phyloP scores from a whole-genome alignment of 1,140 invertebrate species.

The Battus philenor region DNA sequence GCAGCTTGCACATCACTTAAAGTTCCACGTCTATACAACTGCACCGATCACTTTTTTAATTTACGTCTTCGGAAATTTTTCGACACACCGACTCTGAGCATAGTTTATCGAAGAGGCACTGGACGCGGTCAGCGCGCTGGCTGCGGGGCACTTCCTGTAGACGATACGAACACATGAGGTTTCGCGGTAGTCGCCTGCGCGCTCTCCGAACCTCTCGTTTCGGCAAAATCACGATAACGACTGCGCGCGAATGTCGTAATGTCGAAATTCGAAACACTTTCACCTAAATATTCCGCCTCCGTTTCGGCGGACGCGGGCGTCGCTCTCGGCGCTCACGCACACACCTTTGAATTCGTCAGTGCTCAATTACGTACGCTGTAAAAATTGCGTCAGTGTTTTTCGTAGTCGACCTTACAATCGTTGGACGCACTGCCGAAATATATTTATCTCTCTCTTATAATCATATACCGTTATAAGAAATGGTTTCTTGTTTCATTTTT shows the following conservation, averaged over 20 bases:
- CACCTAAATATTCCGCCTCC: slow-evolving; percentile 75
- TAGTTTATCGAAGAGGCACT: slow-evolving; percentile 59
- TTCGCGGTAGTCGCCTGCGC: slow-evolving; percentile 41
- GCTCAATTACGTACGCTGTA: slow-evolving; percentile 71
- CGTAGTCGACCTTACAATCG: slow-evolving; percentile 64
- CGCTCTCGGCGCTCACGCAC: slow-evolving; percentile 73
- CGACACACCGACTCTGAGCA: slow-evolving; percentile 63
- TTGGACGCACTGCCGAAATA: slow-evolving; percentile 62
- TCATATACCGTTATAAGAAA: slow-evolving; percentile 55
- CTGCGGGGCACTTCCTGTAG: slow-evolving; percentile 57
- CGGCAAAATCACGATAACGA: slow-evolving; percentile 75
- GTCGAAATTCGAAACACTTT: slow-evolving; percentile 76
- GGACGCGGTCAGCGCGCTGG: slow-evolving; percentile 49
- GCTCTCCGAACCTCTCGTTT: slow-evolving; percentile 67
- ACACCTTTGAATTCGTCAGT: slow-evolving; percentile 53
- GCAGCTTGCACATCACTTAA: slow-evolving; percentile 60
- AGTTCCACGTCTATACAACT: slow-evolving; percentile 45
- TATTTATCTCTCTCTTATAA: slow-evolving; percentile 69
- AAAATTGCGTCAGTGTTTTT: slow-evolving; percentile 75
- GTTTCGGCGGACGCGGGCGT: slow-evolving; percentile 72
- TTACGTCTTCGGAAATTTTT: slow-evolving; percentile 65
- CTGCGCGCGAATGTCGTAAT: slow-evolving; percentile 74
- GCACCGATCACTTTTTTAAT: slow-evolving; percentile 68
- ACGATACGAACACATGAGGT: slow-evolving; percentile 35
- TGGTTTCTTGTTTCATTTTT: slow-evolving; percentile 68